These are phyloP conservation scores for Cerceris rybyensis DNA, from an alignment of 2,888 invertebrate genomes.

Conservation along the genomic window DNA sequence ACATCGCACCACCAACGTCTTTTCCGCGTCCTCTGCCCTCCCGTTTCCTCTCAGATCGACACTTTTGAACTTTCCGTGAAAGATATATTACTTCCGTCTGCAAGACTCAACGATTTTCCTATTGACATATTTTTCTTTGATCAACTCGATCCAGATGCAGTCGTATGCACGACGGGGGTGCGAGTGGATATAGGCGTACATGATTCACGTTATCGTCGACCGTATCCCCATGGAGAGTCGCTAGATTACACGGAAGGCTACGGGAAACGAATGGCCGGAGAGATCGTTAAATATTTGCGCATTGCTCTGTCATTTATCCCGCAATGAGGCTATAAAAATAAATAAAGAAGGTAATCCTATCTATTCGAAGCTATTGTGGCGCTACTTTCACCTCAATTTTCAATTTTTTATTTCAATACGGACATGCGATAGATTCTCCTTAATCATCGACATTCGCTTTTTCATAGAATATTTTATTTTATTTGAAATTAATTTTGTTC, in stretches of 20 bases:
- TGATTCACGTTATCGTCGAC: conserved; percentile 28
- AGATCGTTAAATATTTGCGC: conserved; percentile 46
- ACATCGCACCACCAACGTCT: conserved; percentile 38
- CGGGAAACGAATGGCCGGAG: conserved; percentile 15
- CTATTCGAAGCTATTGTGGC: neutral
- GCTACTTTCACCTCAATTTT: too few relatives aligned
- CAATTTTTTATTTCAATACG: too few relatives aligned
- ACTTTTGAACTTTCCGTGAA: conserved; percentile 54
- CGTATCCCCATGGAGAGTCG: conserved; percentile 20
- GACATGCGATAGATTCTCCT: too few relatives aligned
- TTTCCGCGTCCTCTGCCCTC: conserved; percentile 35
- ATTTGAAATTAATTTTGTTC: too few relatives aligned
- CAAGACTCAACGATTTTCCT: conserved; percentile 39
- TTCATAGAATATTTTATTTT: too few relatives aligned
- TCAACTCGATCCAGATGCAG: conserved; percentile 38
- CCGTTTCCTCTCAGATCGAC: conserved; percentile 34
- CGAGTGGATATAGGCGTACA: neutral
- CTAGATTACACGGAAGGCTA: conserved; percentile 35
- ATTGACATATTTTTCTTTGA: conserved; percentile 55
- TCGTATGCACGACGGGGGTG: neutral
- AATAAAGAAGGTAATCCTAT: conserved; percentile 15
- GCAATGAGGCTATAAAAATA: conserved; percentile 20
- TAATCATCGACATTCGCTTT: too few relatives aligned
- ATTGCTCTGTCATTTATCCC: conserved; percentile 22
- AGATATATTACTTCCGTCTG: conserved; percentile 59